Evolutionary conservation across 2,113 vertebrate genomes (phyloP).

Genomic region (Pelmatolapia mariae): DNA sequence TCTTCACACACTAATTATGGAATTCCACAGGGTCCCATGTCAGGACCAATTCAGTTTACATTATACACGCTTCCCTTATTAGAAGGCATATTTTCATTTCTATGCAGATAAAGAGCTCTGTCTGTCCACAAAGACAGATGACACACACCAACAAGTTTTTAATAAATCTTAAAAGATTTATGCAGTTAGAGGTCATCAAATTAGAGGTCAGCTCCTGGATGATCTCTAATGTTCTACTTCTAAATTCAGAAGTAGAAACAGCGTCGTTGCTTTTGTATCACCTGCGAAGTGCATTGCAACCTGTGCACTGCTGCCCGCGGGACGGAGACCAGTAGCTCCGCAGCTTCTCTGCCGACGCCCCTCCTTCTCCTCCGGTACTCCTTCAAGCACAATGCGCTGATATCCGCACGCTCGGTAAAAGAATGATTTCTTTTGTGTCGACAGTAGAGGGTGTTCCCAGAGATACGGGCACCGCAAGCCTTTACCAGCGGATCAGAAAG

Average conservation of each 20-base stretch:
- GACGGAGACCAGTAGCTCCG: neutral
- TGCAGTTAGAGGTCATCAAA: neutral
- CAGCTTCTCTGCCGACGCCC: neutral
- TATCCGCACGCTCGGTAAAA: neutral
- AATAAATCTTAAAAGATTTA: neutral
- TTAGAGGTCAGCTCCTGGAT: neutral
- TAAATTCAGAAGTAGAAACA: neutral
- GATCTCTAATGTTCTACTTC: neutral
- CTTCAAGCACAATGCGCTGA: conserved; percentile 10
- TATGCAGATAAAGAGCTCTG: neutral
- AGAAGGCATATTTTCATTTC: neutral
- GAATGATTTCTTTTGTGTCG: conserved; percentile 46
- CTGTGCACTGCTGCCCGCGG: neutral
- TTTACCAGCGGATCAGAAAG: conserved; percentile 25
- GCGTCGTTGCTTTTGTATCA: neutral
- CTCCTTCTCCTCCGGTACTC: neutral
- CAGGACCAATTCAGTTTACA: neutral
- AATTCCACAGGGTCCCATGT: neutral
- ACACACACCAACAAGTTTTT: neutral
- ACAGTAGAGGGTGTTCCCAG: conserved; percentile 34
- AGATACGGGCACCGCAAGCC: conserved; percentile 4
- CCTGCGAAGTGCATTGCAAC: neutral
- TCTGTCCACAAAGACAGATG: neutral
- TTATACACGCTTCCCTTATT: neutral
- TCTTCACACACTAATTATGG: neutral